A percentile compares a stretch with the other conserved stretches of the same genome.
phyloP scores from a whole-genome alignment of 1,140 invertebrate genomes.

The Philopotamus ludificatus region DNA sequence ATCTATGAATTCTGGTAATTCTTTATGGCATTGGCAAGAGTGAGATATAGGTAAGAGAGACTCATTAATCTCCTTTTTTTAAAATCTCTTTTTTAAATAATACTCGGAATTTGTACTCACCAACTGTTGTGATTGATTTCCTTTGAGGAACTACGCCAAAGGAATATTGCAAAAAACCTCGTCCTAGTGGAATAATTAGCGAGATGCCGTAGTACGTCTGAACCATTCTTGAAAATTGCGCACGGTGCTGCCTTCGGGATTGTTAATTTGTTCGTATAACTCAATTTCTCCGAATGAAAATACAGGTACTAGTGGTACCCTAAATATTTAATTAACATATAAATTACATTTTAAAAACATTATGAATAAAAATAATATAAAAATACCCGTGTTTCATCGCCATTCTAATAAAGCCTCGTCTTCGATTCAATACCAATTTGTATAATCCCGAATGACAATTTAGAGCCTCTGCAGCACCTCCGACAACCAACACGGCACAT shows the following conservation, averaged over 20 bases:
- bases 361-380: not conserved
- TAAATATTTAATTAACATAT: constrained; percentile 44
- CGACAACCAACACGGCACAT: constrained; percentile 70
- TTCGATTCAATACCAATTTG: constrained; percentile 66
- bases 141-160: constrained; percentile 83
- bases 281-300: constrained; percentile 92
- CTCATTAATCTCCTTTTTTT: no score
- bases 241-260: constrained; percentile 69
- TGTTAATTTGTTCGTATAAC: constrained; percentile 74
- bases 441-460: constrained; percentile 71
- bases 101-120: constrained; percentile 62
- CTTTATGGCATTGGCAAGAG: no score
- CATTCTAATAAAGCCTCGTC: constrained; percentile 79
- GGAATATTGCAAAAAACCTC: constrained; percentile 86
- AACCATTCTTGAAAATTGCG: constrained; percentile 69
- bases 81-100: no score
- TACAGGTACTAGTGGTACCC: constrained; percentile 79
- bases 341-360: not conserved
- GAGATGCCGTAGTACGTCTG: constrained; percentile 73
- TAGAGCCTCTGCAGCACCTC: constrained; percentile 80
- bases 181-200: constrained; percentile 75
- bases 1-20: no score
- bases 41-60: no score
- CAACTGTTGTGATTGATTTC: constrained; percentile 76
- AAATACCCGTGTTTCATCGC: constrained; percentile 75